Base-by-base conservation (phyloP, 2,113 vertebrate species). In the Tragulus kanchil region DNA sequence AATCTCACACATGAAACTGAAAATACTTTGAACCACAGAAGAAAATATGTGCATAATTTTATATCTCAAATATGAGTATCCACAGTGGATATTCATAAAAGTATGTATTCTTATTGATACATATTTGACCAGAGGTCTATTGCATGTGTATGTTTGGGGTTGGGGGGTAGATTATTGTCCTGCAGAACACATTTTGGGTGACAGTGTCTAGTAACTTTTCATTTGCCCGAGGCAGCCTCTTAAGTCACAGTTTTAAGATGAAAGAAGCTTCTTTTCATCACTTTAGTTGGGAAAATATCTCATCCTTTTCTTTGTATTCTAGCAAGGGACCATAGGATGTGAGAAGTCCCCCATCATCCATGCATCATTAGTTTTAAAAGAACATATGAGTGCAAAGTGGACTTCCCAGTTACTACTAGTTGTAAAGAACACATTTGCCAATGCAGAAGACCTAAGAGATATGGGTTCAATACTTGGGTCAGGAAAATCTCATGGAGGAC, bases 391-490 rank as follows among this genome's bases (percentile, higher is more conserved):
- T 75, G 15, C 26, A 84, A 52, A 92, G 64, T 5, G 42, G 21
- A 21, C 69, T 12, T 73, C 69, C 69, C 12, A 8, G 11, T 10
- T 73, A 42, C 19, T 42, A 73, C 21, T 73, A 73, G 42, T 45
- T 36, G 42, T 73, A 73, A 73, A 73, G 69, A 73, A 73, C 5
- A 10, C 6, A 45, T 1, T 11, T 73, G 69, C 21, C 42, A 45
- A 13, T 45, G 69, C 42, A 7, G 42, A 6, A 73, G 11, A 25
- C 0, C 0, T 73, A 73, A 73, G 5, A 73, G 42, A 73, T 0
- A 3, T 0, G 0, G 5, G 42, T 45, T 73, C 3, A 0, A 4
- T 4, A 11, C 42, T 42, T 73, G 21, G 11, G 11, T 73, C 69
- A 73, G 69, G 21, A 73, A 73, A 21, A 45, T 73, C 69, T 3